A percentile compares a stretch with the other conserved stretches of the same genome.
Conservation (phyloP, 2,113 vertebrate genomes). For the Cephalopholis sonnerati region DNA sequence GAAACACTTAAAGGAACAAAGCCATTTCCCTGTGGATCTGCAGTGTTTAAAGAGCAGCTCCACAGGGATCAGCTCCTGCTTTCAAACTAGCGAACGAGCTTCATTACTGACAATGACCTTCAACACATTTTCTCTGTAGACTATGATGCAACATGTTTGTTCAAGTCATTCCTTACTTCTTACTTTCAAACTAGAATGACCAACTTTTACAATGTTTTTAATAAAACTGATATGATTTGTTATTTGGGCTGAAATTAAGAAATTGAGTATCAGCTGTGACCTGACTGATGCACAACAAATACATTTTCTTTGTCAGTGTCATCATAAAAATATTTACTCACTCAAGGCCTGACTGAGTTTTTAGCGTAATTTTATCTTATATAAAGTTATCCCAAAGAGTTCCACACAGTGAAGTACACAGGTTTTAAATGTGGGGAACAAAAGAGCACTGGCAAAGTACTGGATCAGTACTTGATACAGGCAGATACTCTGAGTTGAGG, state of each 20-base stretch:
- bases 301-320: not conserved
- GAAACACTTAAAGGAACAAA: not conserved
- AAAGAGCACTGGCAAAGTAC: not conserved
- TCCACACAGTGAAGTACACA: not conserved
- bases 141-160: slow-evolving; percentile 31
- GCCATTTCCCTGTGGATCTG: not conserved
- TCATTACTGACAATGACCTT: slow-evolving; percentile 57
- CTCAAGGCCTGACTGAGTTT: not conserved
- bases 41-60: slow-evolving; percentile 51
- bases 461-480: not conserved
- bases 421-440: not conserved
- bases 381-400: too few species aligned
- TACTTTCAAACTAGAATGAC: not conserved
- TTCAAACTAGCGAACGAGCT: not conserved
- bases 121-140: slow-evolving; percentile 23
- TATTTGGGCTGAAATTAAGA: not conserved
- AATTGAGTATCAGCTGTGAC: not conserved
- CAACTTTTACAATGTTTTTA: not conserved
- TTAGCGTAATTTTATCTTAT: not conserved
- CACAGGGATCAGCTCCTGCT: slow-evolving; percentile 16
- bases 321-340: not conserved
- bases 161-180: not conserved
- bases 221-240: not conserved
- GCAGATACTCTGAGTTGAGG: not conserved
- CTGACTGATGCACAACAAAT: not conserved